Evolutionary conservation across 2,797 vertebrate genomes (phyloP).

Genomic region (Tolypeutes matacus): DNA sequence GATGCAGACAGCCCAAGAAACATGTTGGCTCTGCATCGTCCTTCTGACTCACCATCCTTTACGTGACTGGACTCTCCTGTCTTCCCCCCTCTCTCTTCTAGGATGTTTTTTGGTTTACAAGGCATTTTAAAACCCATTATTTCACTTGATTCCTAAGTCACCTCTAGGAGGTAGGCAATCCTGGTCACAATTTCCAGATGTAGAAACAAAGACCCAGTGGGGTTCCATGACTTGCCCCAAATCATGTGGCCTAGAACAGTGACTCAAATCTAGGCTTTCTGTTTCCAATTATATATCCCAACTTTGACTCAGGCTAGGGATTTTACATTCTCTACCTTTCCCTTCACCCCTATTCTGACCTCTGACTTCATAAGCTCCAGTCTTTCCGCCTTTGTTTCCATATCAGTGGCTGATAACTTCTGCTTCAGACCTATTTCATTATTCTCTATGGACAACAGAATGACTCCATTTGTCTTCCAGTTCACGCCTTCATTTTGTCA

Average conservation of each 20-base stretch:
- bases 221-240: neutral
- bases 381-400: neutral
- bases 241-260: neutral
- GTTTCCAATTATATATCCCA: slow-evolving; percentile 30
- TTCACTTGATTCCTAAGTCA: neutral
- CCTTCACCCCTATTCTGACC: slow-evolving; percentile 36
- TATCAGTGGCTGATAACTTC: neutral
- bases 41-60: slow-evolving; percentile 62
- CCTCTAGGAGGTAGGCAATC: neutral
- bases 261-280: slow-evolving; percentile 60
- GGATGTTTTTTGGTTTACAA: slow-evolving; percentile 51
- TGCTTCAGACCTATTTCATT: neutral
- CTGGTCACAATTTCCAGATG: neutral
- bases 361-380: neutral
- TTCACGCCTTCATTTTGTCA: neutral
- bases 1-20: slow-evolving; percentile 62
- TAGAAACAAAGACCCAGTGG: neutral
- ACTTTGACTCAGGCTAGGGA: slow-evolving; percentile 50
- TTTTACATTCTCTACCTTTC: slow-evolving; percentile 46
- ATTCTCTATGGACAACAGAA: neutral
- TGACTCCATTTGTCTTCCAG: neutral
- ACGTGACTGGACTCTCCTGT: neutral
- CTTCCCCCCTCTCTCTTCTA: neutral
- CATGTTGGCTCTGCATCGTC: neutral
- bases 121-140: slow-evolving; percentile 41